A percentile compares a stretch with the other conserved stretches of the same genome.
phyloP scores from a whole-genome alignment of 2,113 vertebrate species.

The Geococcyx californianus region DNA sequence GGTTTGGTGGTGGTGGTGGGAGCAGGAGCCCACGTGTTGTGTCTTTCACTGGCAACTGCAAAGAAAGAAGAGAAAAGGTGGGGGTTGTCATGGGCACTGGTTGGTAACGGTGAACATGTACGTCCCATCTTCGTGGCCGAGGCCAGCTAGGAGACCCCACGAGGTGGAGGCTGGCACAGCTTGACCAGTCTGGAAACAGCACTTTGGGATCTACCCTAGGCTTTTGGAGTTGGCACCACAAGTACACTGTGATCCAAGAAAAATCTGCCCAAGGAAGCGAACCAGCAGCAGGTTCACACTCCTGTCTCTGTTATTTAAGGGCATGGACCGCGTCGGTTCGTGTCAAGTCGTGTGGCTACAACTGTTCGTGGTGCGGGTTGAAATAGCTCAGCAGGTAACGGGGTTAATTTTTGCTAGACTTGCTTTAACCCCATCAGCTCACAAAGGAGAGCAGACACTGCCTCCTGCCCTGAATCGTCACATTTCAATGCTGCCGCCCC shows the following conservation, averaged over 20 bases:
- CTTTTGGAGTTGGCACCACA: background rate
- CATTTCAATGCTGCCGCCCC: background rate
- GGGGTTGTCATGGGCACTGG: rapidly evolving
- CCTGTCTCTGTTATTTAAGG: rapidly evolving
- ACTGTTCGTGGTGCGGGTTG: background rate
- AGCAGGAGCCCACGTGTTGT: background rate
- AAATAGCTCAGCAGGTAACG: background rate
- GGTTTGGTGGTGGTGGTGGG: background rate
- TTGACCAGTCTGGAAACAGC: background rate
- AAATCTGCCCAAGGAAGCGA: background rate
- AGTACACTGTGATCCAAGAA: background rate
- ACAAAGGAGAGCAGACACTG: background rate
- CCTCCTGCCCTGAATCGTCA: background rate
- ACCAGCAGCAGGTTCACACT: background rate
- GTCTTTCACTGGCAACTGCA: slow-evolving; percentile 37
- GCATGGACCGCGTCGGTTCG: rapidly evolving
- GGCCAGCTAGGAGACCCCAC: background rate
- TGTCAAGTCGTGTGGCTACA: background rate
- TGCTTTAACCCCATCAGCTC: background rate
- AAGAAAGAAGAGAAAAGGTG: background rate
- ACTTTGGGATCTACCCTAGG: background rate
- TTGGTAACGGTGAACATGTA: rapidly evolving
- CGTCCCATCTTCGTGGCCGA: background rate
- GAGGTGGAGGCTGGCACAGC: background rate
- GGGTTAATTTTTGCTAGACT: background rate